Evolutionary conservation across 2,888 invertebrate species (phyloP).

Genomic region (Tenthredo distinguenda): DNA sequence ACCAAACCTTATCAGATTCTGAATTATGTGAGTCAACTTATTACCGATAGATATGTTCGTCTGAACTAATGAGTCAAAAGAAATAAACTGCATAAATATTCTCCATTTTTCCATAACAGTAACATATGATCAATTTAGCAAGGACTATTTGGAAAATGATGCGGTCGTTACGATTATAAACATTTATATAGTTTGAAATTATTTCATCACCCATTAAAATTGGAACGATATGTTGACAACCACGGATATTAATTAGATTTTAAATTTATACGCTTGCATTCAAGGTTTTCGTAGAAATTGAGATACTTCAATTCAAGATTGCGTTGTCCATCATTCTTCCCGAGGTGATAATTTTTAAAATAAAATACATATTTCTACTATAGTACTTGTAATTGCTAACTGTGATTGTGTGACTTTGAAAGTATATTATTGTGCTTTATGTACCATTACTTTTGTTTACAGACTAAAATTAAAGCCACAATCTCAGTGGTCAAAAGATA

Average conservation of each 20-base stretch:
- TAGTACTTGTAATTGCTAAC: constrained; percentile 51
- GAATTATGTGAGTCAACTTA: constrained; percentile 18
- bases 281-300: constrained; percentile 16
- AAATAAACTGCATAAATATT: not conserved
- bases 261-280: constrained; percentile 26
- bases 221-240: constrained; percentile 5
- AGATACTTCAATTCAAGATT: not conserved
- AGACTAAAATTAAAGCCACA: not conserved
- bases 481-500: constrained; percentile 21
- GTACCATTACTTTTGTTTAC: not conserved
- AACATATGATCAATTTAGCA: constrained; percentile 13
- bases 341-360: not conserved
- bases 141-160: not conserved
- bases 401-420: constrained; percentile 41
- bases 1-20: not conserved
- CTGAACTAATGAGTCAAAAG: not conserved
- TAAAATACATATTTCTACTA: constrained; percentile 39
- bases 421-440: constrained; percentile 10
- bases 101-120: not conserved
- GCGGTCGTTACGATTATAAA: not conserved
- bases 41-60: constrained; percentile 26
- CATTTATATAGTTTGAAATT: not conserved
- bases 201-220: not conserved
- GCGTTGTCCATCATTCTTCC: not conserved
- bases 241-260: constrained; percentile 15